Percentiles rank a stretch among this genome's conserved stretches.
Conservation (phyloP, 1,140 invertebrate species). For the Atta colombica region DNA sequence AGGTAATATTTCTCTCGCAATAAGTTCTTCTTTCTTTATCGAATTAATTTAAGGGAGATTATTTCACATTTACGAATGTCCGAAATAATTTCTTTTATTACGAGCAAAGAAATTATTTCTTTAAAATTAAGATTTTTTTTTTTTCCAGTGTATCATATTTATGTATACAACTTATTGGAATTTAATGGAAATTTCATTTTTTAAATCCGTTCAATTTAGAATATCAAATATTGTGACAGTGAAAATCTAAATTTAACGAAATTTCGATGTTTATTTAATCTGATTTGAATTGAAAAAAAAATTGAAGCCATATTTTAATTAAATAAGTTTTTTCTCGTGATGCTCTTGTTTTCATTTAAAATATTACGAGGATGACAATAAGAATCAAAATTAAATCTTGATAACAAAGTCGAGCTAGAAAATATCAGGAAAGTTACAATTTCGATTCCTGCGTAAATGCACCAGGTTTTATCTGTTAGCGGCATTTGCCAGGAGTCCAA, state of each 20-base stretch:
- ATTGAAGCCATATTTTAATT: neutral
- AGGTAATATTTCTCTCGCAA: too few species aligned
- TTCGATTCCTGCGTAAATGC: conserved; percentile 13
- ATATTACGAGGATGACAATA: neutral
- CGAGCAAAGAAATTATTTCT: too few species aligned
- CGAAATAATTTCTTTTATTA: too few species aligned
- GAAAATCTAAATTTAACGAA: neutral
- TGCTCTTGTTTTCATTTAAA: neutral
- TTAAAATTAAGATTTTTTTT: too few species aligned
- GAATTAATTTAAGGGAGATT: too few species aligned
- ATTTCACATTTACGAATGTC: too few species aligned
- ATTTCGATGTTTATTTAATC: conserved; percentile 12
- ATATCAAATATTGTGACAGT: conserved; percentile 20
- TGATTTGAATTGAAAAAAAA: conserved; percentile 5
- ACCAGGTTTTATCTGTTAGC: conserved; percentile 1
- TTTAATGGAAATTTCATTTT: conserved; percentile 10
- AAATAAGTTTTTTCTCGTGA: neutral
- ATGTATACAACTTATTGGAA: conserved; percentile 7
- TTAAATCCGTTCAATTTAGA: neutral
- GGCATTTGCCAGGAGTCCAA: conserved; percentile 25
- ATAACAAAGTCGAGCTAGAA: neutral
- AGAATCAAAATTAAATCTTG: neutral
- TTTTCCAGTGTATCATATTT: too few species aligned
- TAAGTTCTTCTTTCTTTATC: too few species aligned
- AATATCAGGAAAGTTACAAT: neutral